Percentiles rank a stretch among this genome's conserved stretches.
phyloP scores from a whole-genome alignment of 1,140 invertebrate species.

The Meloidogyne hapla region DNA sequence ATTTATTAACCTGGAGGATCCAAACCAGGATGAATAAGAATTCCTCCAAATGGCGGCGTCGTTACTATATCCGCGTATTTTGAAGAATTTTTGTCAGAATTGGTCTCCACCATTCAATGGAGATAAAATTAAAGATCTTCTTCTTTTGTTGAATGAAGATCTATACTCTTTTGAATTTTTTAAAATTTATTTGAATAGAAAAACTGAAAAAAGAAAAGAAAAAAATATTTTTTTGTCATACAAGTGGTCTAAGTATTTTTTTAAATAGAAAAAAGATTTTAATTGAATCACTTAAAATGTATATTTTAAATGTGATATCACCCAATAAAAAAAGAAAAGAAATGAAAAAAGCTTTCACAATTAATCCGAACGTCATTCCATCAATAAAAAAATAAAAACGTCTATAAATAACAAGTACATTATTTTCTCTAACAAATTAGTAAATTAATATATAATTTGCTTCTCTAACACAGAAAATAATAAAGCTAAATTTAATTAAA shows the following conservation, averaged over 20 bases:
- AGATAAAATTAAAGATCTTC: neutral
- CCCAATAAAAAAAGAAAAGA: neutral
- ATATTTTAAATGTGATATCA: neutral
- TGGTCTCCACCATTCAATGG: constrained; percentile 2
- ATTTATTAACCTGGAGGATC: constrained; percentile 27
- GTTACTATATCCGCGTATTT: neutral
- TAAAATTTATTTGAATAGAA: neutral
- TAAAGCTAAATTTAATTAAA: neutral
- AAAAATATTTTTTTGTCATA: neutral
- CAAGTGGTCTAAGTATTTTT: neutral
- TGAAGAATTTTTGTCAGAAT: constrained; percentile 2
- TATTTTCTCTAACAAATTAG: neutral
- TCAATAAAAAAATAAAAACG: neutral
- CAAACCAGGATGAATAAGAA: constrained; percentile 37
- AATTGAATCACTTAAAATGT: neutral
- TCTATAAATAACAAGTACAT: neutral
- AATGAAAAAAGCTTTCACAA: neutral
- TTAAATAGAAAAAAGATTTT: neutral
- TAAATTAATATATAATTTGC: too few relatives aligned
- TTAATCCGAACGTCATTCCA: neutral
- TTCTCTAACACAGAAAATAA: neutral
- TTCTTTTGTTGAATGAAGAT: neutral
- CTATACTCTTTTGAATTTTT: neutral
- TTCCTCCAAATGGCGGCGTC: constrained; percentile 1
- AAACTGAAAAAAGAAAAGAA: neutral